Conservation (phyloP, 2,113 vertebrate genomes). For the Microtus montanus region DNA sequence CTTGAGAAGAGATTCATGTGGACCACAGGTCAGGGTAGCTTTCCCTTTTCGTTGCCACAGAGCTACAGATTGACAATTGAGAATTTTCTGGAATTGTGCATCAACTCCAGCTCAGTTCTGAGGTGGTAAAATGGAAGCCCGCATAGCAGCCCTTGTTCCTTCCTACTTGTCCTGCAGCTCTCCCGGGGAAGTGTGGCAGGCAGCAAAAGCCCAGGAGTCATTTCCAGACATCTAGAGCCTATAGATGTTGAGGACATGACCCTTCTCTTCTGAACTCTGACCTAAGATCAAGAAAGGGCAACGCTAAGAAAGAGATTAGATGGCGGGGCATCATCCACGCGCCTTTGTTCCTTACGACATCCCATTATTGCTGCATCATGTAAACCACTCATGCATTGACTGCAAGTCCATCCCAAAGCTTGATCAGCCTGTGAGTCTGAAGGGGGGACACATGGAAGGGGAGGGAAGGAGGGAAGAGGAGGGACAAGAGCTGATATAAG, state of each 20-base stretch:
- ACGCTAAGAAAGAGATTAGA: background rate
- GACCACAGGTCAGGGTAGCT: background rate
- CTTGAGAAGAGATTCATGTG: background rate
- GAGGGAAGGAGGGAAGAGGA: rapidly evolving
- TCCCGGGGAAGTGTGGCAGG: background rate
- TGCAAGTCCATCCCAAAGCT: background rate
- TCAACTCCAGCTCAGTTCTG: background rate
- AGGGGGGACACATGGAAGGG: background rate
- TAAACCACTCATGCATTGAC: background rate
- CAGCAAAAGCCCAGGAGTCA: background rate
- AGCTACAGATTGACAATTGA: background rate
- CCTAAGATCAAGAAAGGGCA: background rate
- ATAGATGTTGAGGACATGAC: background rate
- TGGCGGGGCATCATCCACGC: rapidly evolving
- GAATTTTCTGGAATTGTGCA: background rate
- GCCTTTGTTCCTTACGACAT: background rate
- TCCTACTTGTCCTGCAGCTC: background rate
- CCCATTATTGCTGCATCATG: background rate
- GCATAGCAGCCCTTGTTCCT: background rate
- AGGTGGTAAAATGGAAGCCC: background rate
- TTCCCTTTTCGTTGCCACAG: background rate
- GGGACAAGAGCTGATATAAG: background rate
- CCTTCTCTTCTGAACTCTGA: background rate
- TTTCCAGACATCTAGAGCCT: background rate
- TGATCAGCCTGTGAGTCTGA: background rate